Conservation (phyloP, 2,113 vertebrate genomes). For the Isichthys henryi region DNA sequence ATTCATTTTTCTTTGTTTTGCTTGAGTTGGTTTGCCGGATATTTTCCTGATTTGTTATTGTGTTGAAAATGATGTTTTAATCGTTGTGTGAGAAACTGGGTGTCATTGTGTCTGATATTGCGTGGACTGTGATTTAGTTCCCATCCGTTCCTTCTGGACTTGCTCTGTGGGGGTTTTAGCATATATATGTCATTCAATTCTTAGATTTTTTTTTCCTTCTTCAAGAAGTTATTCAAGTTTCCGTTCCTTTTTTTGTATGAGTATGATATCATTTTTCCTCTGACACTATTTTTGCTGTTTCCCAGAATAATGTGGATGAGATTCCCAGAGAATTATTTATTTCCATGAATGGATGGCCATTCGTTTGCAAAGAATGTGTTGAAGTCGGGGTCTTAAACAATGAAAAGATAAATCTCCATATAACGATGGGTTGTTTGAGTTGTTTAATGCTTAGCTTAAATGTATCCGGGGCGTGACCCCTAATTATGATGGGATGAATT, state of each 20-base stretch:
- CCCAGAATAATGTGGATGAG: neutral
- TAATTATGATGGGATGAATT: no score
- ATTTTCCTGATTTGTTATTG: neutral
- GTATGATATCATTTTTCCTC: neutral
- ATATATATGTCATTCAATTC: neutral
- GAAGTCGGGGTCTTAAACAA: neutral
- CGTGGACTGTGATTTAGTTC: neutral
- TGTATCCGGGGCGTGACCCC: no score
- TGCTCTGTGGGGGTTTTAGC: neutral
- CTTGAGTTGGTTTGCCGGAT: neutral
- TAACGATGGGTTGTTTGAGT: no score
- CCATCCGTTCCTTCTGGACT: neutral
- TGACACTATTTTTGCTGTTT: neutral
- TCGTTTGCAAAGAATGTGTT: neutral
- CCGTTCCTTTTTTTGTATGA: neutral
- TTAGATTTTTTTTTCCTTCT: no score
- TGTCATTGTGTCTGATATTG: neutral
- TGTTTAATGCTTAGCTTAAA: no score
- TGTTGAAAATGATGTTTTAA: neutral
- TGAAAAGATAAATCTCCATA: no score
- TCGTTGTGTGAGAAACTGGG: neutral
- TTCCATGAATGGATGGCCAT: neutral
- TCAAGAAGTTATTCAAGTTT: neutral
- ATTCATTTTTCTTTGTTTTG: neutral
- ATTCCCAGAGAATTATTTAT: neutral